Evolutionary conservation across 2,113 vertebrate species (phyloP).

Genomic region (Macquaria australasica): DNA sequence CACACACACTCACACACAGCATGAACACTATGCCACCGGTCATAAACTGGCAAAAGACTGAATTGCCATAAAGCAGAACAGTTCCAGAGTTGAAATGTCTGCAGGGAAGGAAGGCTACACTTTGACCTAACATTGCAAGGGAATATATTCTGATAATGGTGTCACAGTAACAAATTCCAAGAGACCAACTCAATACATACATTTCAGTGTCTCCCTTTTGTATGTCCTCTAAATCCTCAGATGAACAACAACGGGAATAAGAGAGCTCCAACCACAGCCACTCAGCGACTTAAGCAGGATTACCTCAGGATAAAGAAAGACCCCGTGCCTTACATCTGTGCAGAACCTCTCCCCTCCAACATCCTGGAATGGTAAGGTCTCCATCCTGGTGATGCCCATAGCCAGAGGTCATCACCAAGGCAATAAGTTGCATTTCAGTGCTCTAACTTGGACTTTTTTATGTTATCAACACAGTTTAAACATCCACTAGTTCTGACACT

Average conservation of each 20-base stretch:
- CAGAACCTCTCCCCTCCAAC: conserved; percentile 97
- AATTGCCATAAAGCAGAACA: background rate
- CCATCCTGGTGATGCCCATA: background rate
- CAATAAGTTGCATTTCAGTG: background rate
- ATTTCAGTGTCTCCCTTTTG: background rate
- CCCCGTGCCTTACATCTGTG: conserved; percentile 99
- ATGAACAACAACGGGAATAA: conserved; percentile 97
- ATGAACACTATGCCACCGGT: background rate
- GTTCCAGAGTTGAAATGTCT: background rate
- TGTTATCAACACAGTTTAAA: background rate
- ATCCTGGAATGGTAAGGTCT: conserved; percentile 94
- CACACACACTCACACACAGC: background rate
- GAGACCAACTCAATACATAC: background rate
- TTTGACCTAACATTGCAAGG: background rate
- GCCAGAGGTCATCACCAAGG: background rate
- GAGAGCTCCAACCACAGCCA: conserved; percentile 97
- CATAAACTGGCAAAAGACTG: background rate
- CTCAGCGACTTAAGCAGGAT: conserved; percentile 97
- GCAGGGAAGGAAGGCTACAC: background rate
- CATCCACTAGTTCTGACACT: background rate
- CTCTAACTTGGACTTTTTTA: background rate
- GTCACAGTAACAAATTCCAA: background rate
- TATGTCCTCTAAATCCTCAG: conserved; percentile 73
- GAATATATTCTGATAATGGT: background rate
- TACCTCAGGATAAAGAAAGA: conserved; percentile 99